phyloP scores from a whole-genome alignment of 2,113 vertebrate species.

The Pithys albifrons region DNA sequence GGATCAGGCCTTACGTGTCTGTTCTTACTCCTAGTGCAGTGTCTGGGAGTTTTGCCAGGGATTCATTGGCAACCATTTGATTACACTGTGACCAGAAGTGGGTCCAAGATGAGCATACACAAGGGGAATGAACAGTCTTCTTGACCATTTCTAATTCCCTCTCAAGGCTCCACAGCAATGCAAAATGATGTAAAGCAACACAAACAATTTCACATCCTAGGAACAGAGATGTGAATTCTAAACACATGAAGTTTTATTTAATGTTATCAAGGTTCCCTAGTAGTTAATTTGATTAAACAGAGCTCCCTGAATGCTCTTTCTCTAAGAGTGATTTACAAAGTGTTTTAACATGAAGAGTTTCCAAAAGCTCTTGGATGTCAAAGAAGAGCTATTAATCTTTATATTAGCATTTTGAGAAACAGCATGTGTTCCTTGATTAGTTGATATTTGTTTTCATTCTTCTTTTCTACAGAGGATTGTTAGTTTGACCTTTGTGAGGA shows the following conservation, averaged over 20 bases:
- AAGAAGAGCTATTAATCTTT: slow-evolving; percentile 82
- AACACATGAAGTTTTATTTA: slow-evolving; percentile 48
- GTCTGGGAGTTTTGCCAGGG: slow-evolving; percentile 30
- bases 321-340: slow-evolving; percentile 86
- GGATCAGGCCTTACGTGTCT: not conserved
- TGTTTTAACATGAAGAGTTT: slow-evolving; percentile 77
- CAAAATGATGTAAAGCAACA: slow-evolving; percentile 11
- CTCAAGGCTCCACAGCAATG: not conserved
- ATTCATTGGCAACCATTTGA: slow-evolving; percentile 9
- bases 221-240: slow-evolving; percentile 44
- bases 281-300: slow-evolving; percentile 72
- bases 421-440: slow-evolving; percentile 81
- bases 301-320: slow-evolving; percentile 53
- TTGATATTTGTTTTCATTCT: slow-evolving; percentile 74
- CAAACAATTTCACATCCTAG: not conserved
- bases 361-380: slow-evolving; percentile 75
- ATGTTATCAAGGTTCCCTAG: slow-evolving; percentile 55
- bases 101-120: slow-evolving; percentile 37
- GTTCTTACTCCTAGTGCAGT: not conserved
- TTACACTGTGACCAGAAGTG: slow-evolving; percentile 27
- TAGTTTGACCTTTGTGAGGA: slow-evolving; percentile 75
- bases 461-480: slow-evolving; percentile 74
- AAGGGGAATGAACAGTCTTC: not conserved
- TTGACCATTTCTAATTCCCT: not conserved
- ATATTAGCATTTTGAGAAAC: slow-evolving; percentile 72